phyloP scores from a whole-genome alignment of 2,888 invertebrate species.

The Watsonalla cultraria region DNA sequence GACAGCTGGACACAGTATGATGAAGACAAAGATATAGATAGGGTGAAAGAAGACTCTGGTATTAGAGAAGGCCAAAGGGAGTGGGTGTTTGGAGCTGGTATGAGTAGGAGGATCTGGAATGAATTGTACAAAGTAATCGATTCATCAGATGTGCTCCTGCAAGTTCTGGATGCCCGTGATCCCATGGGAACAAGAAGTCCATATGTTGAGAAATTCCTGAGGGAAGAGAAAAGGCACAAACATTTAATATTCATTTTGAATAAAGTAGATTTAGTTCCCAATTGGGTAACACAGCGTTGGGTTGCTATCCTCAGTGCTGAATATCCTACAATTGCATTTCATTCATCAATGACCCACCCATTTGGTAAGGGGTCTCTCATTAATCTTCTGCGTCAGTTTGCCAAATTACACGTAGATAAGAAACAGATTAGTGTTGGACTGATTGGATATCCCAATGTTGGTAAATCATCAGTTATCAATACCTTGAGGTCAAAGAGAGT shows the following conservation, averaged over 20 bases:
- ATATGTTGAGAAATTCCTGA: conserved; percentile 94
- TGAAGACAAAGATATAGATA: conserved; percentile 88
- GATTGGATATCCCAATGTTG: conserved; percentile 99
- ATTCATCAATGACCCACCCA: conserved; percentile 98
- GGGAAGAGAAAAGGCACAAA: conserved; percentile 97
- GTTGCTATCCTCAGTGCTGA: conserved; percentile 95
- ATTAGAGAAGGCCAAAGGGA: conserved; percentile 90
- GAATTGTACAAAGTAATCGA: conserved; percentile 99
- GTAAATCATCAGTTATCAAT: conserved; percentile 99
- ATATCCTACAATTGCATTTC: conserved; percentile 98
- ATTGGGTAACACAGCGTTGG: conserved; percentile 99
- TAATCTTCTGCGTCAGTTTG: conserved; percentile 96
- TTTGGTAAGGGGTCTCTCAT: conserved; percentile 99
- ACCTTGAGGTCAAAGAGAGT: conserved; percentile 97
- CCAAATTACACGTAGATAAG: conserved; percentile 95
- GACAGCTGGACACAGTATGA: conserved; percentile 87
- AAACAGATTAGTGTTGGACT: conserved; percentile 99
- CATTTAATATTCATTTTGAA: conserved; percentile 98
- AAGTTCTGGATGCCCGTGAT: conserved; percentile 98
- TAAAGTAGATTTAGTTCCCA: conserved; percentile 97
- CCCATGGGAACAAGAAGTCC: conserved; percentile 97
- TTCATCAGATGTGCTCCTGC: conserved; percentile 97
- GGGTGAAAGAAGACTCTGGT: conserved; percentile 89
- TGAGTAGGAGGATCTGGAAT: conserved; percentile 98
- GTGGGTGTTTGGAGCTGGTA: conserved; percentile 97